Evolutionary conservation across 2,888 invertebrate genomes (phyloP).

Genomic region (Acheta domesticus): DNA sequence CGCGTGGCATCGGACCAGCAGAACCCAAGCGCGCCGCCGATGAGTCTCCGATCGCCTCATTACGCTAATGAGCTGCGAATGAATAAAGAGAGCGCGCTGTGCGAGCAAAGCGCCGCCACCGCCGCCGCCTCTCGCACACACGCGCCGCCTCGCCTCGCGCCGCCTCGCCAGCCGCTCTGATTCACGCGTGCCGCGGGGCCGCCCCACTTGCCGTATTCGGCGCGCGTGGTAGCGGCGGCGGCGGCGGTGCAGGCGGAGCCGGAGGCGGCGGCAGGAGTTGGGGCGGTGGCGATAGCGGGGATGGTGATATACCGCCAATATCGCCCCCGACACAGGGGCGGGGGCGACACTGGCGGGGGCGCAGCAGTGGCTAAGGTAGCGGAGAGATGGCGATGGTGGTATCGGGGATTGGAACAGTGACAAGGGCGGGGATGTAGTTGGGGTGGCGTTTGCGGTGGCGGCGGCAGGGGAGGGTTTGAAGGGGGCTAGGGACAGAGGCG

Average conservation of each 20-base stretch:
- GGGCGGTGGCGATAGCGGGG: not conserved
- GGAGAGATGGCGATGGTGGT: too few species aligned
- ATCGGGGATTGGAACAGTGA: too few species aligned
- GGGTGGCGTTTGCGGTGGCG: too few species aligned
- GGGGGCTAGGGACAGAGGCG: too few species aligned
- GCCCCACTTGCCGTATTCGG: not conserved
- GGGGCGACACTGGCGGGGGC: not conserved
- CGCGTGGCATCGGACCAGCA: too few species aligned
- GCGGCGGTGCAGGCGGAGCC: not conserved
- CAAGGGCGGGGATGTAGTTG: too few species aligned
- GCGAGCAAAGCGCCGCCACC: not conserved
- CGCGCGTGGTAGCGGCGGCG: not conserved
- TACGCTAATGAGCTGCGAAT: too few species aligned
- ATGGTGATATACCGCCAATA: too few species aligned
- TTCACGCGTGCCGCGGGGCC: conserved; percentile 4
- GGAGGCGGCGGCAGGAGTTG: not conserved
- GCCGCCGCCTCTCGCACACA: not conserved
- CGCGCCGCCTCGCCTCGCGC: not conserved
- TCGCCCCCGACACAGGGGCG: too few species aligned
- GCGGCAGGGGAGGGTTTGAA: too few species aligned
- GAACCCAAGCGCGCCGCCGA: too few species aligned
- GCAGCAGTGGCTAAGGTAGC: not conserved
- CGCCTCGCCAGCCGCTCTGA: not conserved
- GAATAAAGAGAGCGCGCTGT: not conserved
- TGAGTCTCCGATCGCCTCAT: too few species aligned